These are phyloP conservation scores for Cochlearius cochlearius DNA, from an alignment of 2,113 vertebrate species.

Conservation along the genomic window DNA sequence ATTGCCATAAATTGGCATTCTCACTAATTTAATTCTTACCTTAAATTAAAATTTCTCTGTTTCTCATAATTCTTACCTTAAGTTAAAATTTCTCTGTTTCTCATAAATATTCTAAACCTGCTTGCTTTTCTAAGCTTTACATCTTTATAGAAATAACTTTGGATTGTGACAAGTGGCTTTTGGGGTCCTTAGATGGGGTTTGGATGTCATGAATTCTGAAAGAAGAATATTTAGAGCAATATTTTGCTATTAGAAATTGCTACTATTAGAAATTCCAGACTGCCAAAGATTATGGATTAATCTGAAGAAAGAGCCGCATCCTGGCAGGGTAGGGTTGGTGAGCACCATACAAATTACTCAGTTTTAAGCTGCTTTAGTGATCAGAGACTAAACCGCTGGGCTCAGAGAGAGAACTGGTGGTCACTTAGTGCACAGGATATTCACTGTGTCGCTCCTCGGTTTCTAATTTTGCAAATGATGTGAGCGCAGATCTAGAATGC, in stretches of 20 bases:
- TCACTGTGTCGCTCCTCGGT: background rate
- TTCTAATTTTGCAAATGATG: background rate
- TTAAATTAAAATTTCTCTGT: background rate
- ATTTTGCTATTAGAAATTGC: background rate
- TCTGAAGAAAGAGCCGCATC: background rate
- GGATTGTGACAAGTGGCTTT: background rate
- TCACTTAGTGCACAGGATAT: background rate
- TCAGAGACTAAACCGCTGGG: background rate
- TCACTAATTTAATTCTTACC: background rate
- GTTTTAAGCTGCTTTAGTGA: constrained; percentile 5
- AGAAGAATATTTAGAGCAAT: background rate
- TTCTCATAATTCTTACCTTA: background rate
- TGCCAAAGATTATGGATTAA: background rate
- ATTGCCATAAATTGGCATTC: background rate
- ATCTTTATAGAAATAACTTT: background rate
- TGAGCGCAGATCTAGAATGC: background rate
- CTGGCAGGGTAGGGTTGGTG: background rate
- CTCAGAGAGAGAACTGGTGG: background rate
- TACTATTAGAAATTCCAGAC: background rate
- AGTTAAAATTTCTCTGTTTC: background rate
- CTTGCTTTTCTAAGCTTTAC: background rate
- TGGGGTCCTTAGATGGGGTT: background rate
- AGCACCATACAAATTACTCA: background rate
- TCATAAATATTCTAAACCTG: background rate
- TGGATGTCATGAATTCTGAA: background rate